These are phyloP conservation scores for Lacerta bilineata DNA, from an alignment of 2,797 vertebrate species.

Conservation along the genomic window DNA sequence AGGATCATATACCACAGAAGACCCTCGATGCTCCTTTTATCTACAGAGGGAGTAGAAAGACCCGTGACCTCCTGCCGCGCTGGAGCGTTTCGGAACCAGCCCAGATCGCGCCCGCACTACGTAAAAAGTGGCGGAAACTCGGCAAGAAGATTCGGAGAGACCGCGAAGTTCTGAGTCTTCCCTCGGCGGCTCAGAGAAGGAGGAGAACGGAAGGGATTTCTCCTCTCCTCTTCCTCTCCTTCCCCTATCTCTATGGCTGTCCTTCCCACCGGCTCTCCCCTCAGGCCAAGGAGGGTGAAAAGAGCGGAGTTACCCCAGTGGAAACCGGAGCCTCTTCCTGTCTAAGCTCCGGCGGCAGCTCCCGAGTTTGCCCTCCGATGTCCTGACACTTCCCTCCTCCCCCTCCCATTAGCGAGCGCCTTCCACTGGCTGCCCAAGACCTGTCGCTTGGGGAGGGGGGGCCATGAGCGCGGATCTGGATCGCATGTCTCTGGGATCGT, in stretches of 20 bases:
- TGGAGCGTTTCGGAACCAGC: too few species aligned
- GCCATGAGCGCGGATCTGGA: slow-evolving; percentile 90
- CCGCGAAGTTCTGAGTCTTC: neutral
- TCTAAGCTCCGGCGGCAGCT: too few species aligned
- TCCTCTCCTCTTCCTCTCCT: rapidly evolving
- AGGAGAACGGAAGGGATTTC: neutral
- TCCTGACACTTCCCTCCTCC: neutral
- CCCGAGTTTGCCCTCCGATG: neutral
- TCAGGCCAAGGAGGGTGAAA: neutral
- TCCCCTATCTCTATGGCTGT: neutral
- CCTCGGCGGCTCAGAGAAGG: slow-evolving; percentile 30
- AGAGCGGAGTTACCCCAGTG: neutral
- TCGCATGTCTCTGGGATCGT: slow-evolving; percentile 80
- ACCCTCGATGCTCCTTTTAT: slow-evolving; percentile 34
- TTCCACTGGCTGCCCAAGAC: neutral
- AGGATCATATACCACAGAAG: slow-evolving; percentile 2
- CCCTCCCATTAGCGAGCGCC: neutral
- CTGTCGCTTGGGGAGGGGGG: neutral
- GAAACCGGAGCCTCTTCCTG: neutral
- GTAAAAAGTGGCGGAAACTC: neutral
- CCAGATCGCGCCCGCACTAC: neutral
- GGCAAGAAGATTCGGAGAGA: neutral
- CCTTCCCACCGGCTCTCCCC: neutral
- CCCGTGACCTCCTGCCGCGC: too few species aligned
- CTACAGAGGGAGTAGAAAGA: too few species aligned